Base-by-base conservation (phyloP, 2,888 invertebrate species). In the Altica lythri region DNA sequence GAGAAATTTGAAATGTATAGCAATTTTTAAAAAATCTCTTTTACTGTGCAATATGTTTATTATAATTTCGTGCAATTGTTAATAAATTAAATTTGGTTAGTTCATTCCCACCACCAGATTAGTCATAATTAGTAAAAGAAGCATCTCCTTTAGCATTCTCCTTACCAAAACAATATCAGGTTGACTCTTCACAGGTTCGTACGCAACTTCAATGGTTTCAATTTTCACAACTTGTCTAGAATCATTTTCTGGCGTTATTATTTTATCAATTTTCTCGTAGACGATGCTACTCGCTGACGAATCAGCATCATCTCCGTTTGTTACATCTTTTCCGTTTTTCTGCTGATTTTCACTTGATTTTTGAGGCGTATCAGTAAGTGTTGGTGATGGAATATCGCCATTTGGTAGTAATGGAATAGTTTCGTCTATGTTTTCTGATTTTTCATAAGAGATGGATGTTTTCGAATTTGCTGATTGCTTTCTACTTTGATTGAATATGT, bases 401-500 rank as follows among this genome's bases (percentile, higher is more conserved):
- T 45, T 30, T 1, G 37, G 52, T 38, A 52, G 5, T 38, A 37
- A 19, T 1, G 43, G 17, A 14, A 40, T 18, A 29, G 48, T 43
- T 50, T 46, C 49, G 25, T 53, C 54, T 16, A 38, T 16, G n/a
- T 12, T 48, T 16, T 37, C 17, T 3, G 38, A 29, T 40, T 30
- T 49, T 49, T 49, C 40, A 32, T 32, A 40, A 2, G 49, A 17
- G 8, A 25, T 35, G 29, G 35, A 46, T 10, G 47, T 52, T 32
- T 49, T 52, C 34, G 51, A 22, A 17, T 22, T 19, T 40, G 48
- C 17, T 49, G 60, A 14, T 56, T 66, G 68, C 62, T 64, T 65
- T 48, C 66, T 67, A 58, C 86, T 86, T 69, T 84, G 83, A 58
- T 84, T 82, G 72, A 86, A 86, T 59, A 88, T 87, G 73, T 85